Base-by-base conservation (phyloP, 2,888 invertebrate species). In the Plagiodera versicolora region DNA sequence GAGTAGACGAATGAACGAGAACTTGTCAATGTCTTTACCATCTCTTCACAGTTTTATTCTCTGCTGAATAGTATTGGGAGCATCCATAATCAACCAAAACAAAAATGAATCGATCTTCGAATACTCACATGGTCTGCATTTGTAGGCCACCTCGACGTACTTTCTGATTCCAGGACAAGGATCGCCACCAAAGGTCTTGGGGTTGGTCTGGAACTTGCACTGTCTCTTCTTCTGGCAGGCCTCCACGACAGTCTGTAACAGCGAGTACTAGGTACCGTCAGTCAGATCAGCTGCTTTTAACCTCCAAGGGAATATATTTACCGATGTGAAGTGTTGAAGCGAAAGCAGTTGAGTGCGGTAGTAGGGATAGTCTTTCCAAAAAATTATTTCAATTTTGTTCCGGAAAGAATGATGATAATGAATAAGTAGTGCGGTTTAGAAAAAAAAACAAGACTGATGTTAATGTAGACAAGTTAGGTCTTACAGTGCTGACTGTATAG, bases 61-160 rank as follows among this genome's bases (percentile, higher is more conserved):
- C n/a, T n/a, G n/a, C n/a, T n/a, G n/a, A n/a, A n/a, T n/a, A n/a
- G n/a, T n/a, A n/a, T n/a, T n/a, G n/a, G n/a, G n/a, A n/a, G n/a
- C n/a, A n/a, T 20, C 17, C 3, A 30, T 30, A 24, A 17, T 28
- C 14, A 20, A 52, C 1, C n/a, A 24, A 3, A n/a, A 16, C 6
- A 6, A 24, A 24, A 24, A 5, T 6, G 24, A 24, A 5, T 24
- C 4, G 24, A 6, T 24, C 4, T 24, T 32, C 11, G 32, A 10
- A 24, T 82, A 90, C 92, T 93, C 85, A 97, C 97, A 93, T 77
- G 98, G 98, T 81, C 94, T 88, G 85, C 98, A 98, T 83, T 96
- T 96, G 84, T 95, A 98, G 72, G 94, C 94, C 67, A 97, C 94
- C 83, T 96, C 95, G 69, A 96, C 92, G 83, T 94, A 96, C 81